Evolutionary conservation across 2,888 invertebrate species (phyloP).

Genomic region (Ornithoptera priamus): DNA sequence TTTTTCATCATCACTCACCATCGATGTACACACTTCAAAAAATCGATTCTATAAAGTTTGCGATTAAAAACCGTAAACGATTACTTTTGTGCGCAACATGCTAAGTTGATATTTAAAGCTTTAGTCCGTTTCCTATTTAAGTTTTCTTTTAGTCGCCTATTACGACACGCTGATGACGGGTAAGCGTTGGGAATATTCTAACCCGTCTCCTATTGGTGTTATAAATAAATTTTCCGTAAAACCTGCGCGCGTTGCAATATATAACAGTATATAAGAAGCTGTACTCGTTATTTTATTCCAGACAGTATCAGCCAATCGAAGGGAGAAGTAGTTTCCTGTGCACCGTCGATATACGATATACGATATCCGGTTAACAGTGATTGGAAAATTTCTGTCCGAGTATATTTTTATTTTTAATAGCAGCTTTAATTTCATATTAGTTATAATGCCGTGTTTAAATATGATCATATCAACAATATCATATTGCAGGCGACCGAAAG

Average conservation of each 20-base stretch:
- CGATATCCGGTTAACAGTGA: not conserved
- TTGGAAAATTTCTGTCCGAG: not conserved
- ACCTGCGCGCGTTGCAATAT: not conserved
- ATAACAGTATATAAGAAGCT: not conserved
- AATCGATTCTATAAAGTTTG: no score
- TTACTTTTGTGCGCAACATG: no score
- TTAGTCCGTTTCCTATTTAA: no score
- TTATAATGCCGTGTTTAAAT: no score
- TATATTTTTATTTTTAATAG: not conserved
- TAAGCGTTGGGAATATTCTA: not conserved
- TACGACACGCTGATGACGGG: not conserved
- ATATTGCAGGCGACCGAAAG: not conserved
- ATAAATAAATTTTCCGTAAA: not conserved
- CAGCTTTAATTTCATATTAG: no score
- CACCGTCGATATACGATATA: not conserved
- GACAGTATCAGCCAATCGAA: constrained; percentile 4
- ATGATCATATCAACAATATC: not conserved
- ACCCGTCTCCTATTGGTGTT: not conserved
- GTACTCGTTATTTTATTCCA: not conserved
- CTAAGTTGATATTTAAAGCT: no score
- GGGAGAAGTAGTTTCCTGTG: not conserved
- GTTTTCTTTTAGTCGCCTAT: no score
- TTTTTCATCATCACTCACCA: no score
- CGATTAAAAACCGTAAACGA: no score
- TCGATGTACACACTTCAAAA: no score